Conservation (phyloP, 2,888 invertebrate genomes). For the Apeira syringaria region DNA sequence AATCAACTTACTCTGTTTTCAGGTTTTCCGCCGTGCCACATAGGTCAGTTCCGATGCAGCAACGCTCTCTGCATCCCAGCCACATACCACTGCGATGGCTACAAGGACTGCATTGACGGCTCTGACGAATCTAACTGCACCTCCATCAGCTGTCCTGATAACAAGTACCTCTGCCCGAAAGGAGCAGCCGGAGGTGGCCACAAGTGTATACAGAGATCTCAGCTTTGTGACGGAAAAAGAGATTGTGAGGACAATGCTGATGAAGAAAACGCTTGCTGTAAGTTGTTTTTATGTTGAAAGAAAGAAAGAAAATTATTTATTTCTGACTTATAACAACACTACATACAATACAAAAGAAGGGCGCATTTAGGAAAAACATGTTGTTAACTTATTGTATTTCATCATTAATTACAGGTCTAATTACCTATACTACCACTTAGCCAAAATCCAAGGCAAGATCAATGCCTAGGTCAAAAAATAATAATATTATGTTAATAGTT, state of each 20-base stretch:
- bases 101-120: slow-evolving; percentile 95
- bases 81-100: slow-evolving; percentile 93
- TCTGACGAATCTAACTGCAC: slow-evolving; percentile 95
- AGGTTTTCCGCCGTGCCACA: slow-evolving; percentile 95
- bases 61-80: slow-evolving; percentile 97
- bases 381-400: no score
- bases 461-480: no score
- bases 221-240: slow-evolving; percentile 94
- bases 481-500: no score
- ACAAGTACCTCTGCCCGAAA: slow-evolving; percentile 94
- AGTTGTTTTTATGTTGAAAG: no score
- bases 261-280: slow-evolving; percentile 94
- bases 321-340: no score
- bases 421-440: no score
- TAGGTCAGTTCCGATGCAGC: slow-evolving; percentile 95
- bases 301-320: no score
- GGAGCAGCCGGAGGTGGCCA: slow-evolving; percentile 87
- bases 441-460: no score
- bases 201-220: slow-evolving; percentile 94
- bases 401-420: no score
- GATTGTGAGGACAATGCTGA: slow-evolving; percentile 97
- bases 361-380: no score
- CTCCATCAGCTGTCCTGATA: slow-evolving; percentile 93
- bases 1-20: slow-evolving; percentile 34
- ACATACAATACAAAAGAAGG: no score